These are phyloP conservation scores for Anguilla marmorata DNA, from an alignment of 2,797 vertebrate species.

Conservation along the genomic window DNA sequence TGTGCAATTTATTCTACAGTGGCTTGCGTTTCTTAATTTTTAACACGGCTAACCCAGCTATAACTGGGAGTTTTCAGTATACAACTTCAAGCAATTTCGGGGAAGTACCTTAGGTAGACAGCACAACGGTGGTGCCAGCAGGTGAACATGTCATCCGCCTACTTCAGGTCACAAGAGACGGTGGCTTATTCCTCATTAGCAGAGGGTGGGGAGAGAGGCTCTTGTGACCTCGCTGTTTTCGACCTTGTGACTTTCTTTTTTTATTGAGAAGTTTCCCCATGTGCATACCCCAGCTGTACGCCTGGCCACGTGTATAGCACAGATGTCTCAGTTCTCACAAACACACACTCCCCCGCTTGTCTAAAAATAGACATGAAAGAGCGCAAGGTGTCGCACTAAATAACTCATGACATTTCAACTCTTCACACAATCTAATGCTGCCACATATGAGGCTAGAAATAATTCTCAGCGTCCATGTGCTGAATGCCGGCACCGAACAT, in stretches of 20 bases:
- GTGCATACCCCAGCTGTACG: constrained; percentile 21
- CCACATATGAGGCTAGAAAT: background rate
- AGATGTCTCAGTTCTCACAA: background rate
- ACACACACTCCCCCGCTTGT: background rate
- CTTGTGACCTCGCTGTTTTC: constrained; percentile 17
- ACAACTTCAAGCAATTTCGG: background rate
- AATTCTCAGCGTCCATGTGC: background rate
- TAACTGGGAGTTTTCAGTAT: constrained; percentile 6
- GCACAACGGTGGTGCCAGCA: background rate
- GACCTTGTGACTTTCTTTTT: constrained; percentile 45
- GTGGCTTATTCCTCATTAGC: background rate
- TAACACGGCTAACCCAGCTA: background rate
- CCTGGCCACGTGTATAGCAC: background rate
- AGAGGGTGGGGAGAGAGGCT: background rate
- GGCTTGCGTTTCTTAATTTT: background rate
- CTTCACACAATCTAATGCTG: background rate
- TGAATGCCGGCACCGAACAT: background rate
- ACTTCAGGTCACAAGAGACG: background rate
- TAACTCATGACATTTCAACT: background rate
- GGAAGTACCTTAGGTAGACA: background rate
- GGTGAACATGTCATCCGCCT: background rate
- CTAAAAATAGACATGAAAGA: constrained; percentile 9
- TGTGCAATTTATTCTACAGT: background rate
- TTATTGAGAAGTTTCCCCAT: constrained; percentile 13
- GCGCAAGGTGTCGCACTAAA: background rate